phyloP scores from a whole-genome alignment of 2,888 invertebrate species.

The Lapara coniferarum region DNA sequence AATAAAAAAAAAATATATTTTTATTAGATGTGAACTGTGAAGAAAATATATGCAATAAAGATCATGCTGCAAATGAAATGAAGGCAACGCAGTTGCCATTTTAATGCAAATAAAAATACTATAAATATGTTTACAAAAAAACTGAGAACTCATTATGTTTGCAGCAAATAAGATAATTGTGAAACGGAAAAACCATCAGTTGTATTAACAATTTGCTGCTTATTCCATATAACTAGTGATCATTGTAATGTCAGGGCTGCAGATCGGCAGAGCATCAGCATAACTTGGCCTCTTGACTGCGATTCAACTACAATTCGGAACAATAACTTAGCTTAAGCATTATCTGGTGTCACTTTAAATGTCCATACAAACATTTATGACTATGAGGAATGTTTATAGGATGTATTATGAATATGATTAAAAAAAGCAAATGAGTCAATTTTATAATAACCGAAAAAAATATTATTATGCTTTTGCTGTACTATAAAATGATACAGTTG shows the following conservation, averaged over 20 bases:
- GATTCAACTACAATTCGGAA: slow-evolving; percentile 7
- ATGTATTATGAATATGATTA: no score
- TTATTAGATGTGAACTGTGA: no score
- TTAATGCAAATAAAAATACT: not conserved
- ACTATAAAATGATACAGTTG: no score
- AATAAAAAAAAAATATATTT: no score
- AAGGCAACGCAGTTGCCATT: not conserved
- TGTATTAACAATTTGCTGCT: not conserved
- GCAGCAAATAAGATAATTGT: slow-evolving; percentile 5
- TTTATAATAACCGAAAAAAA: no score
- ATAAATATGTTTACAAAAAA: not conserved
- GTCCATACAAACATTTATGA: no score
- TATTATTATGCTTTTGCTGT: no score
- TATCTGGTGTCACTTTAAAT: no score
- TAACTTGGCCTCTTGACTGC: not conserved
- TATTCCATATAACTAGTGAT: slow-evolving; percentile 8
- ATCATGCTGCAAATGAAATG: no score
- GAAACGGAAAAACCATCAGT: slow-evolving; percentile 4
- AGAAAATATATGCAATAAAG: no score
- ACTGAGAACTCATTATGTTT: not conserved
- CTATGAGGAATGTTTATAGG: no score
- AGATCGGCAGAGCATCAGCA: not conserved
- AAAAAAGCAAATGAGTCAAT: no score
- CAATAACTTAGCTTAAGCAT: not conserved
- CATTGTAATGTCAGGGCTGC: slow-evolving; percentile 11